phyloP scores from a whole-genome alignment of 2,888 invertebrate genomes.

The Euplagia quadripunctaria region DNA sequence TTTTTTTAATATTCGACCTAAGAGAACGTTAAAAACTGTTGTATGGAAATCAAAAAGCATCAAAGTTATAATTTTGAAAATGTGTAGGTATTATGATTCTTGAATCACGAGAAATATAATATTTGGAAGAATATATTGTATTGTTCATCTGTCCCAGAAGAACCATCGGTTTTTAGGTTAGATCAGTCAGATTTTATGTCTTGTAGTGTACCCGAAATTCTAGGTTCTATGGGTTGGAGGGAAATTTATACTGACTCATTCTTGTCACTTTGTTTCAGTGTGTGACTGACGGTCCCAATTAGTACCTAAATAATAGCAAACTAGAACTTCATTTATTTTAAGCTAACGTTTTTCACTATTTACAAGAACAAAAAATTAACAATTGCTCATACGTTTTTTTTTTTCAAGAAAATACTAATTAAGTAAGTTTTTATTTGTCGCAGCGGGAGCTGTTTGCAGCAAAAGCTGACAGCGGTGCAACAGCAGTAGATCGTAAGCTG shows the following conservation, averaged over 20 bases:
- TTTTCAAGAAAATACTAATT: background rate
- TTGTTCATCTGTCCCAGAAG: too few relatives aligned
- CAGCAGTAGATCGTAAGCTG: slow-evolving; percentile 93
- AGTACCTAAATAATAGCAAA: background rate
- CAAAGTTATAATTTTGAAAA: background rate
- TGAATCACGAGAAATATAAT: too few relatives aligned
- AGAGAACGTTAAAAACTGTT: background rate
- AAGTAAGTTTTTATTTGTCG: slow-evolving; percentile 13
- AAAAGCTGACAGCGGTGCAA: slow-evolving; percentile 91
- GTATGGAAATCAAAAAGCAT: background rate
- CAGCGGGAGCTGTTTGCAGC: slow-evolving; percentile 95
- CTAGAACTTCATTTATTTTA: background rate
- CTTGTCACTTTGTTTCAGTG: background rate
- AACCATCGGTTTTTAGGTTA: too few relatives aligned
- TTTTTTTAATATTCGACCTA: background rate
- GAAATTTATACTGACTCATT: background rate
- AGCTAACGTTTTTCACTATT: background rate
- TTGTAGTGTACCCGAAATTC: too few relatives aligned
- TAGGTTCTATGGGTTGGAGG: too few relatives aligned
- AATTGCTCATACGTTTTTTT: too few relatives aligned
- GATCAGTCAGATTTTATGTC: too few relatives aligned
- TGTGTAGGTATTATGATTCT: too few relatives aligned
- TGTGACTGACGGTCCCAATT: background rate
- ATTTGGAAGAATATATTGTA: too few relatives aligned
- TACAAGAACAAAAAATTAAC: too few relatives aligned